Conservation (phyloP, 1,140 invertebrate species). For the Drosophila oshimai region DNA sequence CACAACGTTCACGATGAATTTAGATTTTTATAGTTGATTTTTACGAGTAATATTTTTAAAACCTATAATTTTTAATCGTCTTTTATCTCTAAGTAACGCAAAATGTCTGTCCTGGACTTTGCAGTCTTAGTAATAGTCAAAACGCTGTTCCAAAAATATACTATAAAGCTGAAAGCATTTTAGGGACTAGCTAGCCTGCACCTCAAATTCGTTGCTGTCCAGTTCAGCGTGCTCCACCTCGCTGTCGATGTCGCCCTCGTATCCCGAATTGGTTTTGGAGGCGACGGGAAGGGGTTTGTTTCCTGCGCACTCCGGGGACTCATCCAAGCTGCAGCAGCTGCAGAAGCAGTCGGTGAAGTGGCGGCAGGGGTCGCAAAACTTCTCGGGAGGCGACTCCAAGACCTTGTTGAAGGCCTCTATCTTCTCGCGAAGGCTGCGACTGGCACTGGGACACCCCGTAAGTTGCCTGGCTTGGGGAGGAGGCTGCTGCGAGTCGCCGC, state of each 20-base stretch:
- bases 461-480: not conserved
- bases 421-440: slow-evolving; percentile 43
- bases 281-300: not conserved
- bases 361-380: slow-evolving; percentile 5
- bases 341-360: slow-evolving; percentile 51
- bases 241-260: slow-evolving; percentile 59
- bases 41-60: not conserved
- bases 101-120: too few species aligned
- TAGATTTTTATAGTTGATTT: not conserved
- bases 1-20: not conserved
- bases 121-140: too few species aligned
- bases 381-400: not conserved
- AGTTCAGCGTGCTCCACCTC: slow-evolving; percentile 17
- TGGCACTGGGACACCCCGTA: not conserved
- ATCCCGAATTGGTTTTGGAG: slow-evolving; percentile 37
- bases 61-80: not conserved
- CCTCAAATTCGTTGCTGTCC: not conserved
- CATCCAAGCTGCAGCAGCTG: slow-evolving; percentile 5
- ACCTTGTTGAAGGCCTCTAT: slow-evolving; percentile 56
- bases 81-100: not conserved
- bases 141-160: too few species aligned
- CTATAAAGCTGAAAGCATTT: too few species aligned
- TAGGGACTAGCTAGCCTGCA: not conserved
- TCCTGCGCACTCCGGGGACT: not conserved
- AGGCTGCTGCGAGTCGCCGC: not conserved